Base-by-base conservation (phyloP, 2,888 invertebrate species). In the Ormyrus nitidulus region DNA sequence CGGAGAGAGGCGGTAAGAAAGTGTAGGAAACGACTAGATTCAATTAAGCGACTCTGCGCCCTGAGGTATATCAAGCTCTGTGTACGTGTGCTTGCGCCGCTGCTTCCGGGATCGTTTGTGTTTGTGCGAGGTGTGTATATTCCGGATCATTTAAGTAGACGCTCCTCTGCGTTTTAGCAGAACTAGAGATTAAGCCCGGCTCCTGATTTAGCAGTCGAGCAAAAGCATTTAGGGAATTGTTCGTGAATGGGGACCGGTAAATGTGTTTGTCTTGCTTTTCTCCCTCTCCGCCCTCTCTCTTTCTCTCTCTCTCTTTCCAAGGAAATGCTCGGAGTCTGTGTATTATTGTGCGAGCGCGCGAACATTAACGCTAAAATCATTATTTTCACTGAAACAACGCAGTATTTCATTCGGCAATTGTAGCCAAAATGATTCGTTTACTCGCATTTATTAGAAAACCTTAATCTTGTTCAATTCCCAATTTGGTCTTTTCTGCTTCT, bases 121-220 rank as follows among this genome's bases (percentile, higher is more conserved):
- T 46, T 10, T 48, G 46, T 59, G 51, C 34, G 34, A 34, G 34
- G 34, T 34, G 34, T 34, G 34, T 34, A 34, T 34, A 34, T 34
- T 34, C 34, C 34, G 34, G 34, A 34, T 34, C 34, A 34, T 34
- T 34, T 34, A 34, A 34, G 34, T 34, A 34, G 34, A 19, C 34
- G 34, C 34, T 34, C 13, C 5, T 53, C 7, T 46, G 51, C 19
- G 44, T 51, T n/a, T 59, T 51, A 59, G 53, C 13, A 0, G 48
- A 64, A 5, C 34, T 34, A 53, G 54, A 76, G 62, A 76, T 76
- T 76, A 69, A 69, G 62, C 9, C 65, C 58, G 13, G 34, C 46
- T 54, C n/a, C 19, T 69, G 76, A 76, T 76, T 76, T 76, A 76
- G 48, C 76, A 69, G 53, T 19, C 46, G 68, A 61, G 61, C 59